Evolutionary conservation across 1,140 invertebrate species (phyloP), one percentile per base, ranked within the genome.

Genomic region (Drepana arcuata): DNA sequence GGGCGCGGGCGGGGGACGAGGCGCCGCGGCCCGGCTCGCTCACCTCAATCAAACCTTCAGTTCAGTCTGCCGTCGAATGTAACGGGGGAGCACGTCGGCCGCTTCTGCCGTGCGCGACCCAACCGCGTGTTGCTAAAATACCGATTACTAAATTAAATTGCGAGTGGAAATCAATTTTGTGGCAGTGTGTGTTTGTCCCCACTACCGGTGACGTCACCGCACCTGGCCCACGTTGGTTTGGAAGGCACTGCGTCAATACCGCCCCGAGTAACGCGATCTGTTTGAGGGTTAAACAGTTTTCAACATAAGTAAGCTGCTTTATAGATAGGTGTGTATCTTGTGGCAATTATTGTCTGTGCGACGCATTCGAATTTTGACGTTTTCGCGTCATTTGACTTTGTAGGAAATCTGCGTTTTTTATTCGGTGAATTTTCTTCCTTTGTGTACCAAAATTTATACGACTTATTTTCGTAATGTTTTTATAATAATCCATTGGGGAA

Each of bases 111-210:
- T 35, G 42, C 30, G 35, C 43, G 12, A 13, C 26, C n/a, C 32
- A 46, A 42, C 41, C 58, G 63, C 67, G 67, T 65, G 53, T 48
- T 46, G 41, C 41, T 41, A 57, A 49, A 57, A 63, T 45, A 48
- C 46, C 39, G 45, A 63, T 56, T 64, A 43, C 56, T 67, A 59
- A 69, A 74, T 67, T 65, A 74, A 69, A 71, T 55, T 61, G 57
- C 48, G 59, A 53, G 67, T 70, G 60, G 44, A 63, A 52, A 41
- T 39, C 34, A 37, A 39, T 53, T 49, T 39, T 26, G 39, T 29
- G 32, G 18, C 34, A 42, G 49, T 64, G 63, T 60, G 44, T 49
- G 48, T 48, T 48, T 53, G 30, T 41, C 44, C 14, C 21, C 31
- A n/a, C 24, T 12, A 40, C 43, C 38, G 54, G 58, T 58, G 49